These are phyloP conservation scores for Thaumatotibia leucotreta DNA, from an alignment of 1,140 invertebrate genomes.

Conservation along the genomic window DNA sequence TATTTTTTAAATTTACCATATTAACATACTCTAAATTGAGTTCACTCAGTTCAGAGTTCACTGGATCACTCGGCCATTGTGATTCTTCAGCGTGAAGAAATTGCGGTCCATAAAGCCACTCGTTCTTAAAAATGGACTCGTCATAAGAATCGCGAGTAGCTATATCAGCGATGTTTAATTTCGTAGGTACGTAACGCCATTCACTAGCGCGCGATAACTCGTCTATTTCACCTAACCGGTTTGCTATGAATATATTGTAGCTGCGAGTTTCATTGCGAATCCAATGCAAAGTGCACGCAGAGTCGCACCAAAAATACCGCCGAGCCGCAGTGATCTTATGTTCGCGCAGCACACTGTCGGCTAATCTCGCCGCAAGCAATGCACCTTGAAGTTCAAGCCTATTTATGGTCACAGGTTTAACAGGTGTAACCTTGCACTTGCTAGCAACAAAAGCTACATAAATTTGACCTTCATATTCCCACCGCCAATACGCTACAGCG, in stretches of 20 bases:
- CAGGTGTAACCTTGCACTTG: not conserved
- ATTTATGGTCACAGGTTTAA: not conserved
- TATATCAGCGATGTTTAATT: slow-evolving; percentile 31
- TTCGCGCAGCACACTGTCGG: not conserved
- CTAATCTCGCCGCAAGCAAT: not conserved
- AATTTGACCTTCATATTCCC: not conserved
- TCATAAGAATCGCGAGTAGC: slow-evolving; percentile 18
- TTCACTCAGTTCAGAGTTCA: not conserved
- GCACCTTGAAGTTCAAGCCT: not conserved
- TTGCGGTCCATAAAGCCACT: not conserved
- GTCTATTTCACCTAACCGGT: slow-evolving; percentile 51
- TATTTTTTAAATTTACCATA: not conserved
- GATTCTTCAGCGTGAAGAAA: not conserved
- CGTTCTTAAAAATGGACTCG: not conserved
- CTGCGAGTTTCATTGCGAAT: not conserved
- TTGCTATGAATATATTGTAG: slow-evolving; percentile 15
- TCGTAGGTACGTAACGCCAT: slow-evolving; percentile 30
- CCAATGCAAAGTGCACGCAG: not conserved
- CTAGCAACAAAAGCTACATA: not conserved
- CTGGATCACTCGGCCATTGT: not conserved
- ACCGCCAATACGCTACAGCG: not conserved
- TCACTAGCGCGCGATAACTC: slow-evolving; percentile 18
- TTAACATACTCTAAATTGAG: not conserved
- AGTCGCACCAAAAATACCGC: slow-evolving; percentile 5
- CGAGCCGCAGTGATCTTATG: not conserved